Percentiles rank a stretch among this genome's conserved stretches.
Conservation (phyloP, 2,113 vertebrate species). For the Corvus cornix region DNA sequence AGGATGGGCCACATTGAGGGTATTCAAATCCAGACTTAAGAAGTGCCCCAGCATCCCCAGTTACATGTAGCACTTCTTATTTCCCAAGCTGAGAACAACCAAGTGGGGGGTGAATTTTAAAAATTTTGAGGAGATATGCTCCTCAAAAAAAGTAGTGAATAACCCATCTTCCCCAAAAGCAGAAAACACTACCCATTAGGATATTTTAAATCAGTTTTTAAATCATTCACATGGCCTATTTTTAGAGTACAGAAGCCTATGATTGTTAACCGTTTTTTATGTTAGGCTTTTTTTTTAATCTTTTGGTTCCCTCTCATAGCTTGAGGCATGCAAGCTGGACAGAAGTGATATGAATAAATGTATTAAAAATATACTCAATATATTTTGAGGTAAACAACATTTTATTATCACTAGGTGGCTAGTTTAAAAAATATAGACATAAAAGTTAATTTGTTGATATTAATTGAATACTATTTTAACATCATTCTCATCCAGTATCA, state of each 20-base stretch:
- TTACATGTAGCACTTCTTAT: not conserved
- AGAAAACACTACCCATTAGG: not conserved
- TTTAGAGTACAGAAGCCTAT: not conserved
- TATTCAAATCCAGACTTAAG: no score
- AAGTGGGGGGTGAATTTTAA: not conserved
- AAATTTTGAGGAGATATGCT: not conserved
- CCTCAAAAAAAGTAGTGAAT: not conserved
- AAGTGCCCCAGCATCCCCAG: not conserved
- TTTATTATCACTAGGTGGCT: not conserved
- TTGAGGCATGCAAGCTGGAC: slow-evolving; percentile 19
- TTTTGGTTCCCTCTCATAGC: not conserved
- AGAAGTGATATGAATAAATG: not conserved
- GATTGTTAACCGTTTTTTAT: not conserved
- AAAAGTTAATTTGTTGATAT: slow-evolving; percentile 30
- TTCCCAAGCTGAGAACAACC: not conserved
- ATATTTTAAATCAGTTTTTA: not conserved
- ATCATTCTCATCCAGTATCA: slow-evolving; percentile 17
- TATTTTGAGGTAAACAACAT: slow-evolving; percentile 38
- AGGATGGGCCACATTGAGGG: not conserved
- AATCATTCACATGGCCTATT: not conserved
- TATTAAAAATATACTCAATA: slow-evolving; percentile 7
- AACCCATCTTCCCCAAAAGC: not conserved
- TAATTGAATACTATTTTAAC: slow-evolving; percentile 29
- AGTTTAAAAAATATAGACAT: not conserved
- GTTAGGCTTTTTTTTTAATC: not conserved